A percentile compares a stretch with the other conserved stretches of the same genome.
Conservation (phyloP, 1,140 invertebrate species). For the Trichomalopsis sarcophagae region DNA sequence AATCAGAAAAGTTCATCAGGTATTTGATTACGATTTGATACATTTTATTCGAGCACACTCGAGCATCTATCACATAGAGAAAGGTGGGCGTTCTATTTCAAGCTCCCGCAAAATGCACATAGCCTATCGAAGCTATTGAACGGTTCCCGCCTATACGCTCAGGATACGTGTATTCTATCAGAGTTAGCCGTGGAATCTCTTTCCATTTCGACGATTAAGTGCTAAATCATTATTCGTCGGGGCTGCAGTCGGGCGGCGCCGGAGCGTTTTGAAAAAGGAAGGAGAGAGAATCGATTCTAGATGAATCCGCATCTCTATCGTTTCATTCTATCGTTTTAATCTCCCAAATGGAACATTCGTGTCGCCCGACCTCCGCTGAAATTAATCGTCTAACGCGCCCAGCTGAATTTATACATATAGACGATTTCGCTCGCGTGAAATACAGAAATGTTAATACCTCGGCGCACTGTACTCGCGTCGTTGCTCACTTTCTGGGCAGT, state of each 20-base stretch:
- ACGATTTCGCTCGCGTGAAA: slow-evolving; percentile 8
- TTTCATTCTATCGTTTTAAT: slow-evolving; percentile 48
- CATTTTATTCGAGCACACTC: too few species aligned
- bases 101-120: not conserved
- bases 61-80: too few species aligned
- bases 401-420: slow-evolving; percentile 38
- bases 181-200: slow-evolving; percentile 21
- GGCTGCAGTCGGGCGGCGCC: not conserved
- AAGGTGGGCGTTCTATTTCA: not conserved
- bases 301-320: slow-evolving; percentile 45
- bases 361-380: slow-evolving; percentile 41
- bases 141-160: not conserved
- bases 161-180: slow-evolving; percentile 1
- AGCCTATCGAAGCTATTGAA: not conserved
- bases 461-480: not conserved
- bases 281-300: slow-evolving; percentile 27
- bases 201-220: slow-evolving; percentile 44
- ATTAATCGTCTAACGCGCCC: slow-evolving; percentile 49
- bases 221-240: slow-evolving; percentile 44
- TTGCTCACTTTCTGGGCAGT: slow-evolving; percentile 13
- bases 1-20: slow-evolving; percentile 12
- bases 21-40: not conserved
- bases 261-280: slow-evolving; percentile 23
- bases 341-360: slow-evolving; percentile 49
- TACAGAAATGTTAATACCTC: slow-evolving; percentile 33